Percentiles rank a stretch among this genome's conserved stretches.
These are phyloP conservation scores for Lepidurus arcticus DNA, from an alignment of 1,140 invertebrate genomes.

Conservation along the genomic window DNA sequence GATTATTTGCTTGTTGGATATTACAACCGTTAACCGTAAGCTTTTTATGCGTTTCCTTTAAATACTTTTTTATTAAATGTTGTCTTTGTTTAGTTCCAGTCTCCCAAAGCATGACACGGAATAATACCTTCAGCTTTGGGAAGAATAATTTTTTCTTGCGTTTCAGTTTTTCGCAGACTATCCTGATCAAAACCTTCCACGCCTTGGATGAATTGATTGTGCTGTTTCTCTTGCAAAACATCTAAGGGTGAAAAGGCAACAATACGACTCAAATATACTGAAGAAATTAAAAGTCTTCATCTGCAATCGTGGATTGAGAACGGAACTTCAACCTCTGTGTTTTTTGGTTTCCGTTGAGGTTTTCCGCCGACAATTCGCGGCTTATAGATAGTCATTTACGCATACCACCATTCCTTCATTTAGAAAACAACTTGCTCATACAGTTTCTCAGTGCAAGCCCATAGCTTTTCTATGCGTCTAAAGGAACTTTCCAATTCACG, in stretches of 20 bases:
- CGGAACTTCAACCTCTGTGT: background rate
- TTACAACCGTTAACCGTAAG: background rate
- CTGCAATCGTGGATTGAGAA: background rate
- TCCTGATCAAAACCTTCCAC: conserved; percentile 62
- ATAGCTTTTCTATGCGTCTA: no score
- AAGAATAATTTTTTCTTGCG: conserved; percentile 69
- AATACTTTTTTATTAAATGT: background rate
- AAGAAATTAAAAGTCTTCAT: background rate
- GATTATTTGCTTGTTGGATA: background rate
- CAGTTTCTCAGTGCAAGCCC: no score
- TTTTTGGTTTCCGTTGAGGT: background rate
- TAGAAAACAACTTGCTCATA: no score
- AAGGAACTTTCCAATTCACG: no score
- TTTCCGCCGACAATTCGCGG: conserved; percentile 6
- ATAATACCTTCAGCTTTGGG: conserved; percentile 67
- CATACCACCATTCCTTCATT: background rate
- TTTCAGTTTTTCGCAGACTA: conserved; percentile 65
- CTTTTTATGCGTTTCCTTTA: background rate
- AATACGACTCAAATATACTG: background rate
- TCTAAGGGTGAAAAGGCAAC: conserved; percentile 48
- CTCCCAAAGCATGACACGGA: background rate
- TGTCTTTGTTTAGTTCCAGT: background rate
- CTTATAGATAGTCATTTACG: background rate
- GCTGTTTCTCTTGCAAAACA: conserved; percentile 65
- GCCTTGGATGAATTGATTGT: conserved; percentile 63